Evolutionary conservation across 2,888 invertebrate genomes (phyloP), one percentile per base, ranked within the genome.

Genomic region (Caenorhabditis sp.): DNA sequence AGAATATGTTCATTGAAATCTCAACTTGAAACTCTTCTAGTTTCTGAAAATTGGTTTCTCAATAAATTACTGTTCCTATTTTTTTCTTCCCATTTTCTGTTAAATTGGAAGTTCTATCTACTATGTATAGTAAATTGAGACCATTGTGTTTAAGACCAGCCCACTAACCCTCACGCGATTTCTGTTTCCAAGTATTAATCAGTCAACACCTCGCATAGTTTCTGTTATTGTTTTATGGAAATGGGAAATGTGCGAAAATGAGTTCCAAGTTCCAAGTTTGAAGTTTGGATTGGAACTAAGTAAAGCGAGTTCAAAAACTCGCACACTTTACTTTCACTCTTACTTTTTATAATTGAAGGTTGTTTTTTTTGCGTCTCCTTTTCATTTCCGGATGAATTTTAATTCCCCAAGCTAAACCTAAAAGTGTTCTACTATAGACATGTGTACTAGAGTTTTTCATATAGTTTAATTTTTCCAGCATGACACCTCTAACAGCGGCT

Each of bases 251-350:
- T 32, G 32, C 32, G 32, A 32, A 6, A 32, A 40, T 13, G 40
- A 40, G 40, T 40, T 40, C 40, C 13, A 13, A 40, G 40, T 40
- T 18, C 18, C 47, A n/a, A 9, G n/a, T 47, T 4, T 4, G n/a
- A 3, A 47, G n/a, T 47, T 18, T 47, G 18, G 9, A 40, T 3
- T 40, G 40, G 15, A 40, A n/a, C n/a, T 32, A 9, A 32, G 32
- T 32, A 6, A 6, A 4, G 5, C 32, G 9, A 32, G 32, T 32
- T 32, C 9, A 4, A 2, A n/a, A 47, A 47, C 47, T 47, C 47
- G 18, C 47, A 47, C 47, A 47, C 47, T 47, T 47, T 18, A 47
- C 47, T 47, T 18, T 18, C 47, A 47, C 47, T 18, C 47, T 47
- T 47, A 4, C 47, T 3, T 6, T 47, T 47, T 18, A n/a, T 47